Evolutionary conservation across 2,888 invertebrate genomes (phyloP), one percentile per base, ranked within the genome.

Genomic region (Harmothoe impar): DNA sequence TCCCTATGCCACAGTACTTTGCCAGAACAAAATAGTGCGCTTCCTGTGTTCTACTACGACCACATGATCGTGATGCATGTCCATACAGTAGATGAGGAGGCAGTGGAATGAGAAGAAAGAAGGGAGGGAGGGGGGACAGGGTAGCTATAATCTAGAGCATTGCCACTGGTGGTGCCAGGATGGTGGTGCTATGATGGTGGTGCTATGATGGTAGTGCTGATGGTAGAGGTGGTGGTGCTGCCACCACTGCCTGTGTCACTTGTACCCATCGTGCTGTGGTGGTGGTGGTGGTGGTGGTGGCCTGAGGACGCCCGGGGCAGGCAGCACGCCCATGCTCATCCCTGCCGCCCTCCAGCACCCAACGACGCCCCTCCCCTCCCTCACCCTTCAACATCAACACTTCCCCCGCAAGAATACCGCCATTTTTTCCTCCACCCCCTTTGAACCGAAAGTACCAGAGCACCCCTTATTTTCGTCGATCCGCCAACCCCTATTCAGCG

Each of bases 241-340:
- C 62, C n/a, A n/a, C 62, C 62, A n/a, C 62, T n/a, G 62, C 62
- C 3, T 62, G 62, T 62, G 62, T 62, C 62, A 62, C 62, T 62
- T n/a, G 62, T 62, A 62, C 62, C 62, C 62, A 52, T 52, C 54
- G 17, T 17, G 10, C 54, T 10, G n/a, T n/a, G n/a, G n/a, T n/a
- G n/a, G n/a, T n/a, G n/a, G n/a, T n/a, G n/a, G n/a, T n/a, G n/a
- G n/a, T n/a, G n/a, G n/a, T n/a, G n/a, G n/a, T n/a, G 17, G 54
- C 54, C 54, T 17, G 54, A 17, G 54, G 12, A 17, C 54, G 12
- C 54, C 54, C 12, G 54, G 54, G 12, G 12, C 62, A 62, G 20
- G 5, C 43, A 43, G 10, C 43, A 43, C 43, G 3, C n/a, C 62
- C 62, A 62, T 62, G 7, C 62, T 62, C 62, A n/a, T 62, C 62